Conservation (phyloP, 2,113 vertebrate genomes). For the Orycteropus afer region DNA sequence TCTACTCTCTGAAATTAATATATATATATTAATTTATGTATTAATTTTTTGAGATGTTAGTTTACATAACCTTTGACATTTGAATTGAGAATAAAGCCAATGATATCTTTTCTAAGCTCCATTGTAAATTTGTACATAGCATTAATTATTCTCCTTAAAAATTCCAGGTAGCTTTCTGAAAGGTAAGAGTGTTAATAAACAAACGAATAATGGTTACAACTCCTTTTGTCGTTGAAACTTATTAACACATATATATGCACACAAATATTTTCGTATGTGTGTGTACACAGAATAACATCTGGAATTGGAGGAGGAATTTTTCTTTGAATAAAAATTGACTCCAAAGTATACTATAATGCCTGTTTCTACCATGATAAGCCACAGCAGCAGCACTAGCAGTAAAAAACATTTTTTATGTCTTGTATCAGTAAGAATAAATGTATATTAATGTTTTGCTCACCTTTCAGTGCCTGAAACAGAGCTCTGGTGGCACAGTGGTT, state of each 20-base stretch:
- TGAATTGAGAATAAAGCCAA: background rate
- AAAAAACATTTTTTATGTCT: background rate
- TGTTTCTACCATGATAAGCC: background rate
- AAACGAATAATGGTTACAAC: background rate
- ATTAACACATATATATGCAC: background rate
- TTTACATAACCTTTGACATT: conserved; percentile 51
- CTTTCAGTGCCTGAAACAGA: background rate
- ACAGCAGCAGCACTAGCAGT: background rate
- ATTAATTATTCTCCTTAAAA: conserved; percentile 11
- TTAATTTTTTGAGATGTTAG: background rate
- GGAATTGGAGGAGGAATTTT: background rate
- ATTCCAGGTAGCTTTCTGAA: background rate
- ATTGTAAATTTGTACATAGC: background rate
- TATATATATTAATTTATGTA: conserved; percentile 20
- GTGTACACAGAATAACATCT: background rate
- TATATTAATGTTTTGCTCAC: background rate
- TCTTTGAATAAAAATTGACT: background rate
- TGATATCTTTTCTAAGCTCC: background rate
- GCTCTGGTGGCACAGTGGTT: background rate
- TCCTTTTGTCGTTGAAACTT: background rate
- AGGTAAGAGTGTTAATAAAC: background rate
- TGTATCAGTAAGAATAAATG: background rate
- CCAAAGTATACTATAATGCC: background rate
- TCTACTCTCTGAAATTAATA: conserved; percentile 35
- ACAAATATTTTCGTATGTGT: background rate